These are phyloP conservation scores for Julus scandinavius DNA, from an alignment of 2,888 invertebrate genomes.

Conservation along the genomic window DNA sequence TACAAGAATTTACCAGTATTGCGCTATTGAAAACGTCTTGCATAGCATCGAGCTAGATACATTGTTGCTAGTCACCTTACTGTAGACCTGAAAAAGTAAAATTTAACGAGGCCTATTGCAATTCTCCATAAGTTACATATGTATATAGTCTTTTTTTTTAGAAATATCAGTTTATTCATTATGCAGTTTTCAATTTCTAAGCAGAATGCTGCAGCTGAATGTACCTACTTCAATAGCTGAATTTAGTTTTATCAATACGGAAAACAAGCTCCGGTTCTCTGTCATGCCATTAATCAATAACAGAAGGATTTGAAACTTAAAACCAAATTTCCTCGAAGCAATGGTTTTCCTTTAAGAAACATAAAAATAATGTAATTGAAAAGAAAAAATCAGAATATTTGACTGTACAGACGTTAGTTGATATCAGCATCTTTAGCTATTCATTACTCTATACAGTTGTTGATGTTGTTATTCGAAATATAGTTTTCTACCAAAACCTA, in stretches of 20 bases:
- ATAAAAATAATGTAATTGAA: neutral
- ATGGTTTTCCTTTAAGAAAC: neutral
- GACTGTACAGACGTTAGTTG: too few species aligned
- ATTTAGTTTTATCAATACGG: neutral
- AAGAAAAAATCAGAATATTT: too few species aligned
- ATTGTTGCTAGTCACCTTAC: too few species aligned
- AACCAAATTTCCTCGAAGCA: neutral
- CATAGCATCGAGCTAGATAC: too few species aligned
- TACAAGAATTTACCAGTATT: too few species aligned
- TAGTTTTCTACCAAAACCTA: too few species aligned
- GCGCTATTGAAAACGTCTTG: too few species aligned
- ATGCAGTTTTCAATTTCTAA: neutral
- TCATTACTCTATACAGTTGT: too few species aligned
- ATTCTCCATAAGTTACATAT: neutral
- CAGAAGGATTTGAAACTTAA: neutral
- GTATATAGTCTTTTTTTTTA: neutral
- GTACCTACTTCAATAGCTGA: neutral
- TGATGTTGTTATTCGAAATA: too few species aligned
- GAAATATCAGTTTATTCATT: neutral
- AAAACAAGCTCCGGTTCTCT: neutral
- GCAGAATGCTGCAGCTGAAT: too few species aligned
- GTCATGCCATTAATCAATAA: neutral
- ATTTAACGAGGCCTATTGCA: neutral
- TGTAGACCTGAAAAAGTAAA: too few species aligned
- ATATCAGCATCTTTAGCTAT: too few species aligned